Base-by-base conservation (phyloP, 1,140 invertebrate species). In the Nomia melanderi region DNA sequence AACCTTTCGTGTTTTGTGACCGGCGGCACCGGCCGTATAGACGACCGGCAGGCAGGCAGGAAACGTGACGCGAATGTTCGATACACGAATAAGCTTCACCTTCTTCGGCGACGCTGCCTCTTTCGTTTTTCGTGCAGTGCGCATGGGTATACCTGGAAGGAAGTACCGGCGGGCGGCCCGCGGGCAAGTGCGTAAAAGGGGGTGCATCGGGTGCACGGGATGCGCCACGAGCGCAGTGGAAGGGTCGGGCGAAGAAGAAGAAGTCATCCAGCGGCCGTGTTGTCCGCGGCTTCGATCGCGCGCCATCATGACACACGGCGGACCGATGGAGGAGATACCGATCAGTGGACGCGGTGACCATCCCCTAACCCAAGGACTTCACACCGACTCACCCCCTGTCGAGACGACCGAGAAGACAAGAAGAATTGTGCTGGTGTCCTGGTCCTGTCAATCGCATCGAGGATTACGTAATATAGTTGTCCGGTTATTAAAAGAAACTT, bases 61-160 rank as follows among this genome's bases (percentile, higher is more conserved):
- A n/a, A 50, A 81, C 70, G 83, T 84, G 83, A 81, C 65, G 71
- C 82, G 75, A 85, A 85, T 85, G 83, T 84, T 84, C 83, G 78
- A 85, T 85, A 85, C 83, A 72, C 83, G 83, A 85, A 85, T 85
- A 84, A 85, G 82, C 82, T 78, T 84, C 82, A 84, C 75, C 82
- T 84, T 75, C 82, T 84, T 81, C 78, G 67, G 72, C 70, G 83
- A 84, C 65, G 71, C 78, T 77, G 59, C 82, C 82, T 84, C 82
- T 84, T 84, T 73, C 82, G 78, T 85, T 85, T 85, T 85, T 84
- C 83, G 83, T 81, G 81, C 81, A 88, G 87, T 89, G 88, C 88
- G 88, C 88, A 89, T 88, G 88, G 82, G 75, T 85, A 85, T 87
- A 87, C 85, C 73, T 79, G 84, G 69, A 85, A 88, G 86, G 82